A percentile compares a stretch with the other conserved stretches of the same genome.
phyloP scores from a whole-genome alignment of 2,888 invertebrate species.

The Oscheius myriophilus region DNA sequence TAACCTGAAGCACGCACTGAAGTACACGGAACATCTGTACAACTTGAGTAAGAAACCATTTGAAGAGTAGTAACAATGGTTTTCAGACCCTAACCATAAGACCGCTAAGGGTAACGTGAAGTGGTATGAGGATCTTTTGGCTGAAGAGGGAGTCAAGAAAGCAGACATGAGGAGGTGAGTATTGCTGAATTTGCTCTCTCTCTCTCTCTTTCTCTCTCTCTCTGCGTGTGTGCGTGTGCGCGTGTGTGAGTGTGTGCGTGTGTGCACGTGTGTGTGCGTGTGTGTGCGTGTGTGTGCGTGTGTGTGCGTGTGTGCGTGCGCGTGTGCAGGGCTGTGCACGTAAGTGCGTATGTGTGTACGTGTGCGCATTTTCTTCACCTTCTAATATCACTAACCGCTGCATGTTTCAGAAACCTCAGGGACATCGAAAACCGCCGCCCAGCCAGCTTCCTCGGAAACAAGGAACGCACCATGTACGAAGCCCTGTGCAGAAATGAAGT shows the following conservation, averaged over 20 bases:
- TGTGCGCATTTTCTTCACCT: too few species aligned
- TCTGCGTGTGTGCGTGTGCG: too few species aligned
- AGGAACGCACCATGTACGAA: conserved; percentile 75
- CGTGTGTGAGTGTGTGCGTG: too few species aligned
- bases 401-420: conserved; percentile 43
- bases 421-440: conserved; percentile 64
- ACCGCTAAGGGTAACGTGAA: conserved; percentile 89
- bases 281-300: too few species aligned
- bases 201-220: too few species aligned
- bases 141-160: conserved; percentile 73
- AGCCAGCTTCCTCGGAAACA: conserved; percentile 64
- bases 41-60: conserved; percentile 75
- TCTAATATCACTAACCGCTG: too few species aligned
- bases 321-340: too few species aligned
- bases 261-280: too few species aligned
- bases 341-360: too few species aligned
- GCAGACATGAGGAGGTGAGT: conserved; percentile 75
- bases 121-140: conserved; percentile 86
- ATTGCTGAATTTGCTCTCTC: too few species aligned
- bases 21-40: conserved; percentile 87
- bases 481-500: conserved; percentile 76
- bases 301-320: too few species aligned
- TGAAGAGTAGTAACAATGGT: background rate
- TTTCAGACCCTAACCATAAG: conserved; percentile 77
- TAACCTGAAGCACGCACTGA: conserved; percentile 84